These are phyloP conservation scores for Cygnus olor DNA, from an alignment of 2,797 vertebrate genomes.

Conservation along the genomic window DNA sequence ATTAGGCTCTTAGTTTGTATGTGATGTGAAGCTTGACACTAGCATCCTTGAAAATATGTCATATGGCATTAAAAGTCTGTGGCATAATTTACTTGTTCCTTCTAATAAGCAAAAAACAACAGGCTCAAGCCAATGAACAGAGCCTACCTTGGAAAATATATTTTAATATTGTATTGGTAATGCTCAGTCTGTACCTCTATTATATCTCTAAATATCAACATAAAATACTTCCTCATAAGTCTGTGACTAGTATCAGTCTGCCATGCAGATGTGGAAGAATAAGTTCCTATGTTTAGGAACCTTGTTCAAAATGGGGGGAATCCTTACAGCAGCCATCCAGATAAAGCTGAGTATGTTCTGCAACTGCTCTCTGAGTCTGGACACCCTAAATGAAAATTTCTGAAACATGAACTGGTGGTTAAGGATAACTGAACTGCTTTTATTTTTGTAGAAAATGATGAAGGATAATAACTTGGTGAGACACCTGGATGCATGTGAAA, in stretches of 20 bases:
- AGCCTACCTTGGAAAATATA: not conserved
- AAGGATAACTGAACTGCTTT: constrained; percentile 22
- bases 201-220: not conserved
- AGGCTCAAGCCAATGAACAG: not conserved
- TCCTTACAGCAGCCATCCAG: not conserved
- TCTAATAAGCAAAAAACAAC: not conserved
- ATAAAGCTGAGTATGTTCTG: not conserved
- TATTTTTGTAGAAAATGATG: constrained; percentile 96
- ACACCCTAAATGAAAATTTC: constrained; percentile 8
- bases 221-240: not conserved
- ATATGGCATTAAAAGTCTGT: not conserved
- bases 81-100: not conserved
- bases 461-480: constrained; percentile 98
- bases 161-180: not conserved
- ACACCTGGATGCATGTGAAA: constrained; percentile 98
- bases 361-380: not conserved
- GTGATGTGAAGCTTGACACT: not conserved
- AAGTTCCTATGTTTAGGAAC: not conserved
- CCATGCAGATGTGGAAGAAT: not conserved
- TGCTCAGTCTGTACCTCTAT: not conserved
- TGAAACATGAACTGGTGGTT: not conserved
- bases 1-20: not conserved
- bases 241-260: not conserved
- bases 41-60: not conserved
- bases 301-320: not conserved